Evolutionary conservation across 2,797 vertebrate genomes (phyloP).

Genomic region (Schizopygopsis malacanthus): DNA sequence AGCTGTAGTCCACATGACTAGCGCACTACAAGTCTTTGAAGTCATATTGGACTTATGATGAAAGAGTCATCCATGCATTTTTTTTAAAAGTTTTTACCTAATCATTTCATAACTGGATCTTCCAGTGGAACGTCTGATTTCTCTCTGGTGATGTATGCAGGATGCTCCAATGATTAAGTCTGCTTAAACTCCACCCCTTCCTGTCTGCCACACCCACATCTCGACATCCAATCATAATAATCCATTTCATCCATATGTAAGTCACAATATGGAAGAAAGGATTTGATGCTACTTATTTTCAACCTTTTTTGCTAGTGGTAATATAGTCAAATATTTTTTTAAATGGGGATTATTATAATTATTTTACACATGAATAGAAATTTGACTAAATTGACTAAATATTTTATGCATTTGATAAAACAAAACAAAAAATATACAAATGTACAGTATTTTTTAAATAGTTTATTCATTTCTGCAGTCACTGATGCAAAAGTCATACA

Average conservation of each 20-base stretch:
- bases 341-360: background rate
- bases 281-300: background rate
- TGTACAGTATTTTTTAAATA: background rate
- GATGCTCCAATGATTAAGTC: background rate
- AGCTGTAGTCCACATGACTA: background rate
- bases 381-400: background rate
- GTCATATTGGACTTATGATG: background rate
- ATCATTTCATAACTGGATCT: background rate
- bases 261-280: background rate
- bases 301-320: background rate
- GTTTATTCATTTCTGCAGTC: background rate
- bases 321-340: background rate
- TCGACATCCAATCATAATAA: background rate
- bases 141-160: background rate
- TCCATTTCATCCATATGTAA: background rate
- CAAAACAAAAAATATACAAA: too few species aligned
- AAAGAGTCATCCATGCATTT: background rate
- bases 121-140: background rate
- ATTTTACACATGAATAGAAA: background rate
- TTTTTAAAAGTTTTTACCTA: background rate
- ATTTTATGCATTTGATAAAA: background rate
- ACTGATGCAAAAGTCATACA: background rate
- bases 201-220: background rate
- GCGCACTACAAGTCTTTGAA: background rate
- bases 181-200: conserved; percentile 4